These are phyloP conservation scores for Luperina testacea DNA, from an alignment of 2,888 invertebrate genomes.

Conservation along the genomic window DNA sequence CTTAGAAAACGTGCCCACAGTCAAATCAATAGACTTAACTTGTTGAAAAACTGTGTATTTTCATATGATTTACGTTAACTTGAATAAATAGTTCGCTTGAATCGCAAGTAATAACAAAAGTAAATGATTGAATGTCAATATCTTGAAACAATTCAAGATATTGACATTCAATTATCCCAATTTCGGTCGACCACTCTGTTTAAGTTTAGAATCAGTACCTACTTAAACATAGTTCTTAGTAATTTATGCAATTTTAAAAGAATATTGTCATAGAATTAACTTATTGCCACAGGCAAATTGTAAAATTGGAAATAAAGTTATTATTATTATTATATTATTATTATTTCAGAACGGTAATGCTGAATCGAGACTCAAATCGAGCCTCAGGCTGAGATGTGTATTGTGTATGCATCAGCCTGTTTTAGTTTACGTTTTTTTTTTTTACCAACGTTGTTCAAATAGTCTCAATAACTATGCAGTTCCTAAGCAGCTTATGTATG, in stretches of 20 bases:
- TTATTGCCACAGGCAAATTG: too few relatives aligned
- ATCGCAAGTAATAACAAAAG: constrained; percentile 4
- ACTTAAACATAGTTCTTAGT: neutral
- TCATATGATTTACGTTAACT: constrained; percentile 22
- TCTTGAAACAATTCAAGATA: neutral
- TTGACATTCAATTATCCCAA: neutral
- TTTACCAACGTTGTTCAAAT: neutral
- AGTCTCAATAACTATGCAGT: neutral
- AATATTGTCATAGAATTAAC: too few relatives aligned
- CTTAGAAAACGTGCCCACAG: constrained; percentile 13
- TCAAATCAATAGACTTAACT: constrained; percentile 13
- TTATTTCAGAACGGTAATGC: neutral
- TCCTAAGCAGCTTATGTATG: too few relatives aligned
- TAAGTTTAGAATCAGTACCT: neutral
- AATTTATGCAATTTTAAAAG: too few relatives aligned
- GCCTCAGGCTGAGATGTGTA: neutral
- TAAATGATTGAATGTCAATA: constrained; percentile 6
- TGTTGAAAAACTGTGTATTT: constrained; percentile 34
- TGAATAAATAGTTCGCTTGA: constrained; percentile 14
- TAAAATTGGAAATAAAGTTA: too few relatives aligned
- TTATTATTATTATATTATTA: too few relatives aligned
- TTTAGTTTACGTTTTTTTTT: neutral
- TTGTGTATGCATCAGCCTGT: neutral
- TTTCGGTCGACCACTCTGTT: neutral
- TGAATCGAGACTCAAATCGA: neutral